Conservation (phyloP, 2,888 invertebrate genomes). For the Apamea monoglypha region DNA sequence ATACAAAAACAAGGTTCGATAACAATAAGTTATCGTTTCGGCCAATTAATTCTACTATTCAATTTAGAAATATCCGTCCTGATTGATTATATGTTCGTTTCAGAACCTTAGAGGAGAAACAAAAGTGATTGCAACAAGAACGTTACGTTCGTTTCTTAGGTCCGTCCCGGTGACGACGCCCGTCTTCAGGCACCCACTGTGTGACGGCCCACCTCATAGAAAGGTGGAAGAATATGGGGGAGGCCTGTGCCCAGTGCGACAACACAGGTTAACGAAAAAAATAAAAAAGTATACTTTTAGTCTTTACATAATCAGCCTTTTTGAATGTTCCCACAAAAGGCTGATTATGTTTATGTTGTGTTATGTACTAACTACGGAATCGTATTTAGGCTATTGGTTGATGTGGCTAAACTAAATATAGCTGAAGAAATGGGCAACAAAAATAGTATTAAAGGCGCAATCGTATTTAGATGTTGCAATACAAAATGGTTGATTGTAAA, state of each 20-base stretch:
- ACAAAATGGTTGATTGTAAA: slow-evolving; percentile 51
- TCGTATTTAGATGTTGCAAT: slow-evolving; percentile 43
- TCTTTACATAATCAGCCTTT: no score
- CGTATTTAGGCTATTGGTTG: not conserved
- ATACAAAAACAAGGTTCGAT: slow-evolving; percentile 57
- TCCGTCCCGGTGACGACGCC: no score
- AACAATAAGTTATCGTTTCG: slow-evolving; percentile 61
- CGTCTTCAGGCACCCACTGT: no score
- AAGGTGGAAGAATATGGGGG: no score
- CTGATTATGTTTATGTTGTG: no score
- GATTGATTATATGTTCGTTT: slow-evolving; percentile 44
- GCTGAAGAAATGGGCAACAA: slow-evolving; percentile 37
- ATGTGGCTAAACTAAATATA: slow-evolving; percentile 6
- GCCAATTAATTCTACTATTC: slow-evolving; percentile 54
- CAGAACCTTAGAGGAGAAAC: slow-evolving; percentile 17
- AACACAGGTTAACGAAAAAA: no score
- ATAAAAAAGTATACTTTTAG: not conserved
- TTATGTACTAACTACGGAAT: slow-evolving; percentile 3
- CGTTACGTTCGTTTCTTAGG: not conserved
- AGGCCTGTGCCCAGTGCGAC: no score
- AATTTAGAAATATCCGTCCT: slow-evolving; percentile 55
- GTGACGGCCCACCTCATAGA: no score
- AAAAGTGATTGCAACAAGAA: slow-evolving; percentile 4
- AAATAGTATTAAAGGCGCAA: slow-evolving; percentile 30
- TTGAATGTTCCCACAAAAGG: no score